phyloP scores from a whole-genome alignment of 2,888 invertebrate species.

The Byasa hedistus region DNA sequence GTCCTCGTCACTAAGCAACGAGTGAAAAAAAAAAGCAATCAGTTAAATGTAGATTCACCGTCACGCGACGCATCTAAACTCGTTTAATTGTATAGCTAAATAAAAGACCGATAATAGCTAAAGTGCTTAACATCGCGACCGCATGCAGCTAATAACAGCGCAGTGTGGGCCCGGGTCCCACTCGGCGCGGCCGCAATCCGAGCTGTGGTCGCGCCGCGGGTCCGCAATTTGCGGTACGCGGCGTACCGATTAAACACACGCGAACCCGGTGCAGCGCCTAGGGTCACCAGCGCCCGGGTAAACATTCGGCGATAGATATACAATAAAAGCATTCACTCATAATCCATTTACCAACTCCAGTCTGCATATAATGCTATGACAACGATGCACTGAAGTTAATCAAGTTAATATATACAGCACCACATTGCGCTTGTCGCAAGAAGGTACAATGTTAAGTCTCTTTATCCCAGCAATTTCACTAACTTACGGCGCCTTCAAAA shows the following conservation, averaged over 20 bases:
- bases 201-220: constrained; percentile 27
- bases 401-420: too few relatives aligned
- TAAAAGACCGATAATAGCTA: constrained; percentile 22
- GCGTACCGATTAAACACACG: constrained; percentile 41
- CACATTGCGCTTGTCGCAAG: too few relatives aligned
- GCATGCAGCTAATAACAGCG: constrained; percentile 26
- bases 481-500: too few relatives aligned
- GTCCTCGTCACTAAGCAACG: neutral
- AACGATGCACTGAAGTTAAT: too few relatives aligned
- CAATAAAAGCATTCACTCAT: too few relatives aligned
- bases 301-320: neutral
- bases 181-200: constrained; percentile 24
- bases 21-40: too few relatives aligned
- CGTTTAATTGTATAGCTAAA: constrained; percentile 9
- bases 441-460: too few relatives aligned
- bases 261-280: constrained; percentile 33
- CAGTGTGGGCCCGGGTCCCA: constrained; percentile 2
- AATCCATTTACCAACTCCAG: too few relatives aligned
- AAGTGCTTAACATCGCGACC: constrained; percentile 20
- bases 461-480: too few relatives aligned
- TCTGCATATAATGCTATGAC: too few relatives aligned
- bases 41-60: neutral
- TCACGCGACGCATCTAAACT: neutral
- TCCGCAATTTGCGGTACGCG: constrained; percentile 40
- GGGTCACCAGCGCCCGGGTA: neutral